phyloP scores from a whole-genome alignment of 2,888 invertebrate genomes.

The Heliothis peltigera region DNA sequence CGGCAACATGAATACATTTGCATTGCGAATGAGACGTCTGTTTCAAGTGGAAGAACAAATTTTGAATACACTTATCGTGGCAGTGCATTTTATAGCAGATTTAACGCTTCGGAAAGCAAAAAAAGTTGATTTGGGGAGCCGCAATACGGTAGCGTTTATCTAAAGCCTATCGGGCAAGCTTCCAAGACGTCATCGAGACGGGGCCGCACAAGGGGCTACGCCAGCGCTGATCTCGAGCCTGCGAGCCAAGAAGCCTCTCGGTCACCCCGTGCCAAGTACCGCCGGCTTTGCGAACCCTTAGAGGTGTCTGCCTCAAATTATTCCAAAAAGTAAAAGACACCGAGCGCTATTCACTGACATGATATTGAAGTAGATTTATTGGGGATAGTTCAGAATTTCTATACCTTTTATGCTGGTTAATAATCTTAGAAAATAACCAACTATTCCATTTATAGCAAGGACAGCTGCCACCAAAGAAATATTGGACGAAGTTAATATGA shows the following conservation, averaged over 20 bases:
- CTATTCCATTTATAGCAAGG: conserved; percentile 23
- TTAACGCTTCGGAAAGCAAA: conserved; percentile 43
- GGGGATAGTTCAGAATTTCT: conserved; percentile 6
- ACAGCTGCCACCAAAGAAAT: conserved; percentile 58
- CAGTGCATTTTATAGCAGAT: conserved; percentile 34
- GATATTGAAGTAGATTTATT: conserved; percentile 12
- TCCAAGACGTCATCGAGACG: conserved; percentile 81
- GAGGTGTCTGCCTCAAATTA: conserved; percentile 47
- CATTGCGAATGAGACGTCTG: conserved; percentile 59
- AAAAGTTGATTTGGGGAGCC: conserved; percentile 58
- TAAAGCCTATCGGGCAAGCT: conserved; percentile 82
- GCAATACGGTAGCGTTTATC: conserved; percentile 80
- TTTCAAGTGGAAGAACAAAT: conserved; percentile 49
- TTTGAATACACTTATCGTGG: conserved; percentile 37
- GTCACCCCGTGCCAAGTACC: conserved; percentile 75
- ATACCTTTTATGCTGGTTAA: conserved; percentile 20
- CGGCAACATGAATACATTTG: conserved; percentile 65
- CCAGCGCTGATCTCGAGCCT: conserved; percentile 69
- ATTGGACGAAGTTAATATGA: conserved; percentile 52
- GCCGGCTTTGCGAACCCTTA: conserved; percentile 56
- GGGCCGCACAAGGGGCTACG: conserved; percentile 65
- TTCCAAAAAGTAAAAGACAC: conserved; percentile 38
- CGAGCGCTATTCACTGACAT: conserved; percentile 26
- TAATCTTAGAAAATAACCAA: conserved; percentile 20
- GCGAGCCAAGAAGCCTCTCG: conserved; percentile 74